A percentile compares a stretch with the other conserved stretches of the same genome.
Conservation (phyloP, 2,113 vertebrate species). For the Upupa epops region DNA sequence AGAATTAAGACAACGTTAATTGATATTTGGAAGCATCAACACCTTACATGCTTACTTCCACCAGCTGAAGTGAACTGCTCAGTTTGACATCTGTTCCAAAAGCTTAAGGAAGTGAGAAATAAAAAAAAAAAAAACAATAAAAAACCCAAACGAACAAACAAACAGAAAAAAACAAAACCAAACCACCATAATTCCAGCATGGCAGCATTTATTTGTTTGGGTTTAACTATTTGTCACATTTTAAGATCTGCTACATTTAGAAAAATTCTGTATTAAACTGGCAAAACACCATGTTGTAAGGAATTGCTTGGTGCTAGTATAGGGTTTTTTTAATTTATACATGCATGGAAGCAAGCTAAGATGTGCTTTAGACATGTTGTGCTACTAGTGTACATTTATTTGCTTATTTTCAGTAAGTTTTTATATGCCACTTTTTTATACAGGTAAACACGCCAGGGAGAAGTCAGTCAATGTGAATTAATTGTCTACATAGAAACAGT, state of each 20-base stretch:
- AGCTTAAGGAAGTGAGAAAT: neutral
- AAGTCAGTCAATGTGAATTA: constrained; percentile 24
- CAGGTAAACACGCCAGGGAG: constrained; percentile 13
- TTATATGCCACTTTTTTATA: neutral
- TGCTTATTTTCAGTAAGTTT: neutral
- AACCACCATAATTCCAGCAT: neutral
- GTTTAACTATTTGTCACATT: neutral
- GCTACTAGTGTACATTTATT: neutral
- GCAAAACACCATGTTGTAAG: neutral
- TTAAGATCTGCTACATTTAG: neutral
- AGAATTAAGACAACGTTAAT: neutral
- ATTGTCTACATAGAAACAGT: constrained; percentile 34
- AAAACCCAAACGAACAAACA: too few relatives aligned
- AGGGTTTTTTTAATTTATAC: constrained; percentile 47
- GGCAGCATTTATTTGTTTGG: neutral
- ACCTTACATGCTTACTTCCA: neutral
- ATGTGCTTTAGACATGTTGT: constrained; percentile 18
- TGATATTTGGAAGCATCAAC: neutral
- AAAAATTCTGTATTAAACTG: neutral
- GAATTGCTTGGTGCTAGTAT: neutral
- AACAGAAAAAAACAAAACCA: too few relatives aligned
- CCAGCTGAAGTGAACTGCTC: neutral
- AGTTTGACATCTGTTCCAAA: neutral
- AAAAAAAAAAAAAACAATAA: too few relatives aligned
- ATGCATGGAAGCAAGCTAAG: constrained; percentile 11